These are phyloP conservation scores for Ichneumoninae sp. DNA, from an alignment of 2,888 invertebrate species.

Conservation along the genomic window DNA sequence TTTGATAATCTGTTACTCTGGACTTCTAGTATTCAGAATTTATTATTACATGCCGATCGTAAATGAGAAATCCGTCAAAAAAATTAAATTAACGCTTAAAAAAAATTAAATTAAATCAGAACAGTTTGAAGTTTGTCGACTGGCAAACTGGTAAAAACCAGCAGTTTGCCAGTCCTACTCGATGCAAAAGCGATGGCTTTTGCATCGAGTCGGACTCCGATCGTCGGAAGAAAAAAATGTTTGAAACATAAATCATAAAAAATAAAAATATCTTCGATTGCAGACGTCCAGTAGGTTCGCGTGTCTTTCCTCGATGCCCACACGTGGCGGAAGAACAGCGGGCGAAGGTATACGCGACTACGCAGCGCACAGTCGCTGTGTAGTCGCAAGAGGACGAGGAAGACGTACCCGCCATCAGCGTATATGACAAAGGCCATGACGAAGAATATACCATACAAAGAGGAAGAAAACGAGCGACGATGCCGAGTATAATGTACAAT, in stretches of 20 bases:
- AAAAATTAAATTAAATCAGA: too few relatives aligned
- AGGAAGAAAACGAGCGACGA: conserved; percentile 38
- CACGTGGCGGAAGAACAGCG: conserved; percentile 19
- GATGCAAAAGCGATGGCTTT: background rate
- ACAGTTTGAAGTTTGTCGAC: background rate
- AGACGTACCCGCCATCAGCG: conserved; percentile 23
- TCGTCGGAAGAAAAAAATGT: background rate
- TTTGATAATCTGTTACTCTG: too few relatives aligned
- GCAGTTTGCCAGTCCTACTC: background rate
- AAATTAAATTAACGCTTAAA: too few relatives aligned
- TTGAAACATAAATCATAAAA: too few relatives aligned
- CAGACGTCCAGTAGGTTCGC: conserved; percentile 40
- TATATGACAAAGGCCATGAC: conserved; percentile 63
- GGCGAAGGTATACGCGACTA: background rate
- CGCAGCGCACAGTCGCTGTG: conserved; percentile 7
- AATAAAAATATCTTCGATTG: conserved; percentile 38
- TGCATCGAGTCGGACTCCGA: conserved; percentile 7
- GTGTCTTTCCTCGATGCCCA: conserved; percentile 32
- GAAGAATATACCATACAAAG: conserved; percentile 54
- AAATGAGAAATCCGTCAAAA: too few relatives aligned
- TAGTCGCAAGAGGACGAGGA: conserved; percentile 35
- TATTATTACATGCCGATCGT: too few relatives aligned
- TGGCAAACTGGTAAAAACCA: background rate
- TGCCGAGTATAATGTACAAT: conserved; percentile 55
- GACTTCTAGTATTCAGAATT: too few relatives aligned